Base-by-base conservation (phyloP, 2,797 vertebrate genomes). In the Tamandua tetradactyla region DNA sequence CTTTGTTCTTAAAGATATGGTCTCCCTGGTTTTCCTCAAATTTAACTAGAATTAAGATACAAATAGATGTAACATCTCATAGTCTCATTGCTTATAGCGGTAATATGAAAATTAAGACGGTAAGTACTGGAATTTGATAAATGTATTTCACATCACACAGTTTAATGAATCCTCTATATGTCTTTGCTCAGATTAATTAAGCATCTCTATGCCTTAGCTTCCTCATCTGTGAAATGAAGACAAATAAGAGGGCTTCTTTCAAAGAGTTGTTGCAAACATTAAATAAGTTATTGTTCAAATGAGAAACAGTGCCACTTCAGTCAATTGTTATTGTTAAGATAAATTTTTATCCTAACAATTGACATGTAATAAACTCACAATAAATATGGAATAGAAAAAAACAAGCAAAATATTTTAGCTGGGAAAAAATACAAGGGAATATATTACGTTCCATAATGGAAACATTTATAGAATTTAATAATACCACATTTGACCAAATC, bases 221-320 rank as follows among this genome's bases (percentile, higher is more conserved):
- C 7, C 52, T 68, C 7, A 64, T 32, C 27, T 84, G 32, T 68
- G 49, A 81, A 66, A 3, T 88, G 32, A 75, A 5, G 10, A 1
- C 72, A 75, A 61, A 37, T 35, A 89, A n/a, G 10, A 94, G 32
- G 35, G 20, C 57, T 59, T 78, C 20, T 68, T n/a, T 85, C 87
- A 84, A 30, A 83, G 42, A 82, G 37, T 27, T 84, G n/a, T 72
- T 72, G 57, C 10, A 94, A 68, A 66, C 89, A 76, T 62, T 91
- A 91, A 78, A 47, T 83, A 47, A 84, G 57, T 78, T 81, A 79
- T 14, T 74, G 8, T 75, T 18, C 9, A 72, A 83, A 88, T n/a
- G n/a, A n/a, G n/a, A n/a, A n/a, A n/a, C n/a, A n/a, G n/a, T n/a
- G n/a, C n/a, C n/a, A n/a, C n/a, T n/a, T n/a, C n/a, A n/a, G n/a